Percentiles rank a stretch among this genome's conserved stretches.
Conservation (phyloP, 2,888 invertebrate genomes). For the Drosophila atripex region DNA sequence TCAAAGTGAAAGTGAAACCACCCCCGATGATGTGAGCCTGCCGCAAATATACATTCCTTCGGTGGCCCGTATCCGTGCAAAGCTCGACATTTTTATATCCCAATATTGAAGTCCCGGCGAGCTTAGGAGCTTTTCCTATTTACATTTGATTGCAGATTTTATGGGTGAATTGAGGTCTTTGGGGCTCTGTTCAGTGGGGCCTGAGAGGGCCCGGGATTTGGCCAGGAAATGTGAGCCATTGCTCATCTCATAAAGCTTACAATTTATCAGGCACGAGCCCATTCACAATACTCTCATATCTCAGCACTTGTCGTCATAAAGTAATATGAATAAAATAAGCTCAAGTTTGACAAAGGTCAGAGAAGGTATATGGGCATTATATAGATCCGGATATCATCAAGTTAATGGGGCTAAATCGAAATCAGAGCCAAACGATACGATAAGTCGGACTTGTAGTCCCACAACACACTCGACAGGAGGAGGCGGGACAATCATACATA, state of each 20-base stretch:
- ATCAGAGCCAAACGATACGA: too few species aligned
- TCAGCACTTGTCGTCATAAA: constrained; percentile 10
- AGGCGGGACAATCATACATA: constrained; percentile 3
- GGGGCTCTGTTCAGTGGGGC: not conserved
- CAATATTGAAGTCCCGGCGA: constrained; percentile 33
- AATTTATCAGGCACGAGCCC: constrained; percentile 32
- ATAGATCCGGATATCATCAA: not conserved
- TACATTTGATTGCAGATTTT: constrained; percentile 70
- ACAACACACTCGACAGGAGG: too few species aligned
- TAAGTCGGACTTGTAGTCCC: too few species aligned
- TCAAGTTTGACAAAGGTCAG: not conserved
- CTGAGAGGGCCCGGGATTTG: constrained; percentile 14
- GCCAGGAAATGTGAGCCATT: constrained; percentile 39
- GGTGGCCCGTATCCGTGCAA: constrained; percentile 24
- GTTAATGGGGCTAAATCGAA: not conserved
- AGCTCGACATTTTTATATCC: constrained; percentile 37
- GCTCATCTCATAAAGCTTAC: constrained; percentile 33
- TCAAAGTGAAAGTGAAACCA: constrained; percentile 18
- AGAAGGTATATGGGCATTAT: not conserved
- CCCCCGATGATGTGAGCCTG: constrained; percentile 41
- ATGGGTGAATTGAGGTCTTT: constrained; percentile 48
- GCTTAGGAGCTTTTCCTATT: constrained; percentile 70
- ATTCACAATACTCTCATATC: constrained; percentile 1
- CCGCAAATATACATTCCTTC: constrained; percentile 24
- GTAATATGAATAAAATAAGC: not conserved